Evolutionary conservation across 2,113 vertebrate species (phyloP), one percentile per base, ranked within the genome.

Genomic region (Ictidomys tridecemlineatus): DNA sequence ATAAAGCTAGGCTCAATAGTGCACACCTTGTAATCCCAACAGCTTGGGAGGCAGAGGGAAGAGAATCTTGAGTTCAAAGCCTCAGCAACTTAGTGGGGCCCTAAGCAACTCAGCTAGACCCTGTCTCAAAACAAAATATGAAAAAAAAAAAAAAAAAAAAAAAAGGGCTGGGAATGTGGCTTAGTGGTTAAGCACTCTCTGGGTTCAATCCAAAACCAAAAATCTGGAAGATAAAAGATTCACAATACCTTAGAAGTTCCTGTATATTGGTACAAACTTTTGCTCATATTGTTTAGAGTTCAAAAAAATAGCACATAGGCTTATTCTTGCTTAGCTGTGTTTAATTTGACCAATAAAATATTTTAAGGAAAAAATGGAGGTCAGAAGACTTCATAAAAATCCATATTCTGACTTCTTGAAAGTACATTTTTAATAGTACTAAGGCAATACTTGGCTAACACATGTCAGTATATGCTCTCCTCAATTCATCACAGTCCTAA

Each of bases 361-460:
- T 76, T 87, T 58, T 77, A 53, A 45, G 16, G 5, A 2, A 16
- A 34, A 53, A 72, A 72, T 74, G 78, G 92, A 90, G 89, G 45
- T 93, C 37, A 90, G 26, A 93, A 89, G 45, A 73, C 10, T 63
- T 51, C 30, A 83, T 87, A 85, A 94, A 97, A 91, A 73, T 85
- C 37, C 42, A 5, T 65, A 32, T 93, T 85, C 32, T 91, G 17
- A 42, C 77, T 95, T 88, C 70, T 63, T 79, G 34, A 95, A 89
- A 74, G 37, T 85, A 51, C 0, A 7, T 82, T 87, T 69, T 53
- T 82, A 16, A 5, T 42, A 93, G 10, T n/a, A 61, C 42, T 67
- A 58, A 94, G 30, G 26, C 28, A 65, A 2, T 30, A 58, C 28
- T 26, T 94, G 24, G 9, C 37, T 83, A 61, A 70, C 73, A 28